Evolutionary conservation across 92 coral and sea anemone species (phyloP), one percentile per base, ranked within the genome.

Genomic region (Siderastrea siderea): DNA sequence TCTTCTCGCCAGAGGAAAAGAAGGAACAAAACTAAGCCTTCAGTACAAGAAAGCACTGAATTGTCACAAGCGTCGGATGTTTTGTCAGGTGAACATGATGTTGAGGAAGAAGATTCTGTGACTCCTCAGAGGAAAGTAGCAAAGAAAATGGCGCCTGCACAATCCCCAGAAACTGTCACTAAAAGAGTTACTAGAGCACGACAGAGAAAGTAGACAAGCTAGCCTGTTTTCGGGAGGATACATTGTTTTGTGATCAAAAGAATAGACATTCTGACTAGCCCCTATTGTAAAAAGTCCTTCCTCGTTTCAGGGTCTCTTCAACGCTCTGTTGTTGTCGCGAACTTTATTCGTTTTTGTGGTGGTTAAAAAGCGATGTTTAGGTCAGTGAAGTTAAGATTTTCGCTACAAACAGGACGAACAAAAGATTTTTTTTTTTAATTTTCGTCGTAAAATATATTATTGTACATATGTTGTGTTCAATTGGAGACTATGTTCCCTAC

Each of bases 101-200:
- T 48, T 1, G 80, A 60, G 63, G 80, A 61, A 15, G 57, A 74
- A 26, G 69, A 3, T 57, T 38, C 81, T 7, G 3, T 6, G 19
- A 14, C 62, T 26, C 62, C 61, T 5, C 87, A 64, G n/a, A 75
- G 52, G 51, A 84, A 14, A 10, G 38, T 47, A 3, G 3, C 74
- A 12, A 73, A 54, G 69, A 74, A 84, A 61, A 73, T 2, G 10
- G 48, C 78, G 7, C 58, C 80, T 4, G 62, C 61, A 53, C 7
- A 59, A 51, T 3, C 87, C 54, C 43, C 87, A 73, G 87, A 55
- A 26, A 61, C 70, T 43, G 73, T 73, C 60, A 71, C 87, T 19
- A 84, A 84, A 74, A 73, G 87, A 64, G 81, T 84, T 48, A 84
- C 87, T 1, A 84, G 87, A 75, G 77, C 69, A 10, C 71, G 81